A percentile compares a stretch with the other conserved stretches of the same genome.
phyloP scores from a whole-genome alignment of 2,797 vertebrate genomes.

The Cyclura pinguis region DNA sequence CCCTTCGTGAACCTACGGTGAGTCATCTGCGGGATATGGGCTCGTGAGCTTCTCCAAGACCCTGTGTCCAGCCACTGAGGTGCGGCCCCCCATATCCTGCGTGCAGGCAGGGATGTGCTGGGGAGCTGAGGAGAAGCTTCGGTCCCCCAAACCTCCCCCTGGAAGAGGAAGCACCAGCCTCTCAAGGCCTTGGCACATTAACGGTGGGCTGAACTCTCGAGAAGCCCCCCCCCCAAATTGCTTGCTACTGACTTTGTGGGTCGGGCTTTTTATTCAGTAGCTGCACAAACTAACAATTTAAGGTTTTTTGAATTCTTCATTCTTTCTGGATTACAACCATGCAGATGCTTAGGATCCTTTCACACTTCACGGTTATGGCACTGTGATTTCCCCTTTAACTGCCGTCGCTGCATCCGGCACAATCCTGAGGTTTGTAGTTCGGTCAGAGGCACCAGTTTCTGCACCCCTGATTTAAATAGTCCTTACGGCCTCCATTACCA shows the following conservation, averaged over 20 bases:
- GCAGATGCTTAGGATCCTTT: too few species aligned
- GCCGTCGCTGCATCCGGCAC: too few species aligned
- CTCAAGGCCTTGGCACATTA: not conserved
- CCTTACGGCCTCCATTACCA: too few species aligned
- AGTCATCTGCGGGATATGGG: constrained; percentile 10
- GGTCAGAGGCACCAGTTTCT: too few species aligned
- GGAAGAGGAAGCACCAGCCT: not conserved
- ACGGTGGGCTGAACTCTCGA: not conserved
- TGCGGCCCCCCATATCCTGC: too few species aligned
- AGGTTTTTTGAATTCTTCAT: not conserved
- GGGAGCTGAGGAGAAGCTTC: not conserved
- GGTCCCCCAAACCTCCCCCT: not conserved
- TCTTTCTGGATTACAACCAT: not conserved
- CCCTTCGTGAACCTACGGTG: constrained; percentile 89
- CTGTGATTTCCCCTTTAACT: too few species aligned
- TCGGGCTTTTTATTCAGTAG: not conserved
- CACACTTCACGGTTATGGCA: too few species aligned
- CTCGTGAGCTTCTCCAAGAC: not conserved
- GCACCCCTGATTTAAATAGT: too few species aligned
- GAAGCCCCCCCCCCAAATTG: not conserved
- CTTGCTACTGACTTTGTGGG: not conserved
- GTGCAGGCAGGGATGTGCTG: too few species aligned
- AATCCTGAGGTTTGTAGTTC: constrained; percentile 29
- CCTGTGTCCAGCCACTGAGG: too few species aligned
- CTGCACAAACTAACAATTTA: too few species aligned